Evolutionary conservation across 2,113 vertebrate species (phyloP), one percentile per base, ranked within the genome.

Genomic region (Edolisoma coerulescens): DNA sequence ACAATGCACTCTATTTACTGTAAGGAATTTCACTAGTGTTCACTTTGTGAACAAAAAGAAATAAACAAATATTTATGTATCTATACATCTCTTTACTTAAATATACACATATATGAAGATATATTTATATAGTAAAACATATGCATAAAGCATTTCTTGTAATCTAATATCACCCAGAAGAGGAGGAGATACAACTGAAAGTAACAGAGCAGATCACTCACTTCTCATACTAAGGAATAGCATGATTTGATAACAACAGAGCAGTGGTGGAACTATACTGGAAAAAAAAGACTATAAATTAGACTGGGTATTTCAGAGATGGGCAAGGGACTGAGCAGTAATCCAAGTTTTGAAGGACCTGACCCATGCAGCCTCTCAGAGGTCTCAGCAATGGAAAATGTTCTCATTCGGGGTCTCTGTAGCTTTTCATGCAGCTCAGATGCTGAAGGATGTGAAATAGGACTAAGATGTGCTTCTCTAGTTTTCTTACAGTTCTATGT

Each of bases 1-100:
- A 78, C 73, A 1, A 84, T 69, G 57, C 12, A n/a, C 32, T 87
- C 67, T 54, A 91, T 87, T 89, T 91, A 85, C 64, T 42, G 22
- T 84, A 95, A 93, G 78, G 64, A 87, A 91, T 96, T 90, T 78
- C 73, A 70, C 44, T 69, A 83, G 68, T 73, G 65, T 68, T 77
- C 68, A 44, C n/a, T 88, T 87, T 71, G 41, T 42, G 27, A 85
- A 83, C 7, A 18, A 42, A 71, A 88, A 65, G 7, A 86, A 80
- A 59, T 37, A 42, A 10, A 45, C 7, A 45, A 84, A 44, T 18
- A 44, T 57, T 49, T 59, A 9, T n/a, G 11, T 39, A 18, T 6
- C 24, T 81, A 10, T 33, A n/a, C 37, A 76, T 4, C 6, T 47
- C 33, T 56, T 81, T 44, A 47, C 14, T 33, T 75, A 57, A 56